A percentile compares a stretch with the other conserved stretches of the same genome.
Evolutionary conservation across 2,797 vertebrate genomes (phyloP).

Genomic region (Hydrocynus forskahlii): DNA sequence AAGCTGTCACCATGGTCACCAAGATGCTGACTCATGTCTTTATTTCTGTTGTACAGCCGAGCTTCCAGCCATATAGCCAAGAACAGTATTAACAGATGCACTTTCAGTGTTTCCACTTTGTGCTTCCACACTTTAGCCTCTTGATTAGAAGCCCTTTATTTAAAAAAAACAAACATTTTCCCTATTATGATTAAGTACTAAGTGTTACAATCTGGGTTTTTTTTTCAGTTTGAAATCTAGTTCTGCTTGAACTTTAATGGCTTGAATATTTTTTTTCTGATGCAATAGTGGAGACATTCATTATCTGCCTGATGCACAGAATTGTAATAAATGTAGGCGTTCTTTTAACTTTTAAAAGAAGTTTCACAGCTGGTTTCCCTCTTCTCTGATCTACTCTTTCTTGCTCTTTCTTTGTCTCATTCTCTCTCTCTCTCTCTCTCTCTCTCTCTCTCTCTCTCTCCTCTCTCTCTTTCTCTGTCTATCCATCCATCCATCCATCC

Average conservation of each 20-base stretch:
- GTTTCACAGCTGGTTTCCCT: constrained; percentile 25
- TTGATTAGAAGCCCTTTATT: background rate
- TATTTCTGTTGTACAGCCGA: no score
- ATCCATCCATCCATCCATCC: background rate
- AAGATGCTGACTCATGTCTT: no score
- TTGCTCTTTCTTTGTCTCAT: no score
- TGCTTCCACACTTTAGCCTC: background rate
- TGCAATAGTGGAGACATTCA: constrained; percentile 11
- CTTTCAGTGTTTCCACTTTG: no score
- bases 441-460: background rate
- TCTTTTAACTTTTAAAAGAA: constrained; percentile 14
- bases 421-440: background rate
- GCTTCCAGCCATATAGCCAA: no score
- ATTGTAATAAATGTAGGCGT: background rate
- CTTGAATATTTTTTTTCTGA: constrained; percentile 2
- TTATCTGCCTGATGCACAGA: background rate
- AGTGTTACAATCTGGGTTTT: background rate
- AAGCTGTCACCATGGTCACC: background rate
- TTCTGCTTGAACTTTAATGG: background rate
- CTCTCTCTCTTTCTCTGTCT: background rate
- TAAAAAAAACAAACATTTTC: background rate
- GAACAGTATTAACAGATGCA: no score
- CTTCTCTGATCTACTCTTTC: background rate
- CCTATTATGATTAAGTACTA: no score
- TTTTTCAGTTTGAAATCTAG: no score